Base-by-base conservation (phyloP, 2,113 vertebrate species). In the Oncorhynchus keta region DNA sequence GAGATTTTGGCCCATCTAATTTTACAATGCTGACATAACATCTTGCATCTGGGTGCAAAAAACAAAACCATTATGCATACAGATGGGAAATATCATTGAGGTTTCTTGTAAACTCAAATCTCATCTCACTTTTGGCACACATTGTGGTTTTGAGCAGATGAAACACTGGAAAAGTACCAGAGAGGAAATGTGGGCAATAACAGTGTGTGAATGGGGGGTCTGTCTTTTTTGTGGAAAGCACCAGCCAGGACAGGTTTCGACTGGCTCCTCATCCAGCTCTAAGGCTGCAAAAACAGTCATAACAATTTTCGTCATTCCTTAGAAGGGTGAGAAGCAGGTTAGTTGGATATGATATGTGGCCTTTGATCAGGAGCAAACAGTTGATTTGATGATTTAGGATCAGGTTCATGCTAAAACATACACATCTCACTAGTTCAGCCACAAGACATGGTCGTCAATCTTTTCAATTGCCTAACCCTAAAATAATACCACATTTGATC, bases 301-400 rank as follows among this genome's bases (percentile, higher is more conserved):
- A 88, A 87, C 84, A 84, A 77, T 84, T 89, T 84, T 86, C 84
- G 85, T 88, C 86, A 89, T 81, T 66, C 57, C 48, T 1, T 64
- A 86, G 85, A 84, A 83, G 77, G 51, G 73, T 84, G 79, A 86
- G 84, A 86, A 76, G n/a, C 35, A 57, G 84, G 86, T 80, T 78
- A 85, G 69, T 68, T 16, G 30, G 28, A 66, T 28, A 68, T 26
- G 66, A 66, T 28, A 68, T 13, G 66, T 2, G 79, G 81, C 83
- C 51, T 89, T 84, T 88, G 81, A 89, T 86, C 77, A 6, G 66
- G 3, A 68, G n/a, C 8, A 62, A n/a, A 62, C 59, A 24, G n/a
- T 24, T 22, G 59, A 62, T 22, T 2, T 22, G 6, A 22, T 45
- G 59, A 62, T 22, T 22, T 9, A 22, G 20, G n/a, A 62, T 22